A percentile compares a stretch with the other conserved stretches of the same genome.
Evolutionary conservation across 2,113 vertebrate genomes (phyloP).

Genomic region (Maccullochella peelii): DNA sequence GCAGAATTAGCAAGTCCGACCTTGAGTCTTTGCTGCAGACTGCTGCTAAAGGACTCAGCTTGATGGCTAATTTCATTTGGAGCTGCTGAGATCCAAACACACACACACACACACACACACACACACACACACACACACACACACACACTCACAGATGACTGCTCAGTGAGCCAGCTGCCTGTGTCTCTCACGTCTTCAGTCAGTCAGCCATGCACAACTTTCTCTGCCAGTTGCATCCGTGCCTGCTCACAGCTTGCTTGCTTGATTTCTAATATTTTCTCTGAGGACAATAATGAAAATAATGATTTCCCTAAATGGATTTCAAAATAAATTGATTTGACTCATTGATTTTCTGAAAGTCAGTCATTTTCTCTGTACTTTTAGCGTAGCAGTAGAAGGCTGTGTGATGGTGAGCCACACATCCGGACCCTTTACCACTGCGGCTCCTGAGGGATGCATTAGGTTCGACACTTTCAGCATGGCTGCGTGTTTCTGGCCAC

Average conservation of each 20-base stretch:
- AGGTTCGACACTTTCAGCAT: conserved; percentile 41
- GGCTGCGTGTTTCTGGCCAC: conserved; percentile 24
- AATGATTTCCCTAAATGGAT: conserved; percentile 21
- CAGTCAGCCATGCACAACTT: conserved; percentile 48
- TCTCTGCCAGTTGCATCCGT: conserved; percentile 42
- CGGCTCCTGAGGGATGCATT: conserved; percentile 42
- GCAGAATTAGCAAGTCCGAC: conserved; percentile 75
- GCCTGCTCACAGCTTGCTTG: conserved; percentile 15
- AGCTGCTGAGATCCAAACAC: conserved; percentile 47
- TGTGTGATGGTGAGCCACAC: conserved; percentile 9
- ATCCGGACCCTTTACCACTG: conserved; percentile 16
- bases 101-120: conserved; percentile 21
- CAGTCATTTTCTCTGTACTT: not conserved
- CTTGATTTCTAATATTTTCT: conserved; percentile 20
- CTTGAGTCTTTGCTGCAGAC: conserved; percentile 75
- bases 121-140: conserved; percentile 25
- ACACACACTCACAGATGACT: conserved; percentile 46
- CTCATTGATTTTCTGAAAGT: not conserved
- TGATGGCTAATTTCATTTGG: conserved; percentile 77
- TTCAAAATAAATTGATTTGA: conserved; percentile 40
- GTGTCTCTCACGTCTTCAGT: conserved; percentile 57
- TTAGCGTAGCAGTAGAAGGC: not conserved
- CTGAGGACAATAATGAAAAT: conserved; percentile 19
- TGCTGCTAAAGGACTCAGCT: conserved; percentile 69
- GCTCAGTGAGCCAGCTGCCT: conserved; percentile 67